These are phyloP conservation scores for Bursaphelenchus okinawaensis DNA, from an alignment of 2,888 invertebrate species.

Conservation along the genomic window DNA sequence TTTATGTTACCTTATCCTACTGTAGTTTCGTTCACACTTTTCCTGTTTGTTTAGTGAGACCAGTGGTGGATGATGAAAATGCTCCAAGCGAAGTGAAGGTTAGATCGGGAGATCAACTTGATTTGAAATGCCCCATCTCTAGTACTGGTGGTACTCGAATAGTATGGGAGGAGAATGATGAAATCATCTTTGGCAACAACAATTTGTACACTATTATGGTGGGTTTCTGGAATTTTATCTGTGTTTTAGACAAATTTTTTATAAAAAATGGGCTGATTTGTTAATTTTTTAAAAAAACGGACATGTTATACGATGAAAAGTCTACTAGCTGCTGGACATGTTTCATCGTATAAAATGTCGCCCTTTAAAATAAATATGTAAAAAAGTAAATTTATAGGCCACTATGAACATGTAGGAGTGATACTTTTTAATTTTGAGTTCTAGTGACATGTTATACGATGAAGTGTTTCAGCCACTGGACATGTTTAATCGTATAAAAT, in stretches of 20 bases:
- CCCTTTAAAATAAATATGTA: too few species aligned
- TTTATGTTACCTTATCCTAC: constrained; percentile 17
- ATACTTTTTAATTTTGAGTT: too few species aligned
- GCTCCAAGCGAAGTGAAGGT: constrained; percentile 22
- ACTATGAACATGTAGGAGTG: too few species aligned
- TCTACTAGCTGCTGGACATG: too few species aligned
- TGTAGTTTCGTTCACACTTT: constrained; percentile 24
- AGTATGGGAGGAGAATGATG: constrained; percentile 60
- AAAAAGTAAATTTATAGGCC: too few species aligned
- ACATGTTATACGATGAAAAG: too few species aligned
- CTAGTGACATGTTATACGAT: too few species aligned
- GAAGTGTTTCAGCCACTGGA: too few species aligned
- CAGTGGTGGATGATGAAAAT: constrained; percentile 33
- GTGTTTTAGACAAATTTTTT: neutral
- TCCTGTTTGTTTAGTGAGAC: constrained; percentile 42
- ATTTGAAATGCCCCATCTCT: constrained; percentile 36
- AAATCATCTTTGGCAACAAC: constrained; percentile 38
- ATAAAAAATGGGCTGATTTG: too few species aligned
- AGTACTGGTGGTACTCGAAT: constrained; percentile 48
- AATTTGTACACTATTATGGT: constrained; percentile 43
- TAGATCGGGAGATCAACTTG: constrained; percentile 33
- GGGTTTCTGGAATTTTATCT: constrained; percentile 7
- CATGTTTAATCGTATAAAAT: too few species aligned
- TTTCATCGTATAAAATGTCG: too few species aligned
- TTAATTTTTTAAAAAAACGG: too few species aligned